Percentiles rank a stretch among this genome's conserved stretches.
Conservation (phyloP, 2,113 vertebrate species). For the Callopanchax toddi region DNA sequence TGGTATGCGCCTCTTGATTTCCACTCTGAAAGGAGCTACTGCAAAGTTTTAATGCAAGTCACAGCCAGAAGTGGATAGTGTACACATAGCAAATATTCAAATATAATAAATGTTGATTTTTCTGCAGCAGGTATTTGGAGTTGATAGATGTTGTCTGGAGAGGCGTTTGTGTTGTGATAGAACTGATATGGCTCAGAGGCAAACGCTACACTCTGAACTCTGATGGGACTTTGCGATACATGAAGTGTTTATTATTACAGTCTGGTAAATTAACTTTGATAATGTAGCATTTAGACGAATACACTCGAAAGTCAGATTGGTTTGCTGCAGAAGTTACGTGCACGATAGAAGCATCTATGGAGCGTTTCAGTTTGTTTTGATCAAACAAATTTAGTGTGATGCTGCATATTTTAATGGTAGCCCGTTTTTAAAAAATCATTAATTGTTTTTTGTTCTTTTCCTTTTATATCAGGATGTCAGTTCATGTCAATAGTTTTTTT, state of each 20-base stretch:
- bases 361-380: background rate
- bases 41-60: slow-evolving; percentile 45
- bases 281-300: slow-evolving; percentile 7
- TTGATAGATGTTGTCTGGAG: slow-evolving; percentile 59
- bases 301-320: slow-evolving; percentile 9
- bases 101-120: slow-evolving; percentile 68
- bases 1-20: slow-evolving; percentile 31
- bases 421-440: background rate
- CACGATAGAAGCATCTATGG: slow-evolving; percentile 5
- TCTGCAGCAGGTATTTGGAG: slow-evolving; percentile 49
- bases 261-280: slow-evolving; percentile 49
- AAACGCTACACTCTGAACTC: slow-evolving; percentile 38
- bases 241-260: slow-evolving; percentile 32
- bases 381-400: background rate
- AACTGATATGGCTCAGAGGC: slow-evolving; percentile 60
- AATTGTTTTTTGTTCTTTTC: background rate
- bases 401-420: background rate
- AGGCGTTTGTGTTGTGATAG: slow-evolving; percentile 62
- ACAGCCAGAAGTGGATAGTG: slow-evolving; percentile 39
- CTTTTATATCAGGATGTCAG: too few species aligned
- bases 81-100: slow-evolving; percentile 51
- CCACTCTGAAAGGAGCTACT: slow-evolving; percentile 32
- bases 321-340: background rate
- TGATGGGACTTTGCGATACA: slow-evolving; percentile 24
- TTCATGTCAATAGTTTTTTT: too few species aligned